phyloP scores from a whole-genome alignment of 1,140 invertebrate genomes.

The Ganaspis sp. region DNA sequence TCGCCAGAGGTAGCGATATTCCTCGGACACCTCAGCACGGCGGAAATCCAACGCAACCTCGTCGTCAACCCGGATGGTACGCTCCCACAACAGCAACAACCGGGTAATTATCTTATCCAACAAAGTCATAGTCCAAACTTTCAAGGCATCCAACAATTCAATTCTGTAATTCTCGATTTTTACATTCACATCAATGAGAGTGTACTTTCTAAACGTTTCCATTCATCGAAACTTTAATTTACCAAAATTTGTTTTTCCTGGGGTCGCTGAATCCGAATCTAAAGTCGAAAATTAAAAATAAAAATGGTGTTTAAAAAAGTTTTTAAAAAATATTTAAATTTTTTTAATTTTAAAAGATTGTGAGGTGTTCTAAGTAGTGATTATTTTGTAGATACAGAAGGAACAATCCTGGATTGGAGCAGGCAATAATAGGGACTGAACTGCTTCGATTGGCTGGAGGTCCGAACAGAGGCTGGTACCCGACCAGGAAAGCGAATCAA shows the following conservation, averaged over 20 bases:
- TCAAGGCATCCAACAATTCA: too few species aligned
- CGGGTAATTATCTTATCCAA: constrained; percentile 66
- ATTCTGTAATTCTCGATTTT: too few species aligned
- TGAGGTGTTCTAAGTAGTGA: background rate
- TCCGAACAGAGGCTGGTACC: constrained; percentile 90
- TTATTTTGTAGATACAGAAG: constrained; percentile 76
- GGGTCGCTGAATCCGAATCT: too few species aligned
- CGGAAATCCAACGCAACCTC: constrained; percentile 68
- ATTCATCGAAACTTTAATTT: too few species aligned
- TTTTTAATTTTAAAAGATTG: background rate
- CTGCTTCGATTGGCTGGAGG: constrained; percentile 85
- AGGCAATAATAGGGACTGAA: constrained; percentile 85
- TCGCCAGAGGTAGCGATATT: constrained; percentile 87
- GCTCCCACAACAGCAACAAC: constrained; percentile 72
- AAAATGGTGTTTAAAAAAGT: too few species aligned
- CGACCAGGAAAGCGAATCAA: constrained; percentile 77
- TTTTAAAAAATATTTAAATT: background rate
- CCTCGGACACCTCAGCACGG: constrained; percentile 83
- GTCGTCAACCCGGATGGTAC: constrained; percentile 73
- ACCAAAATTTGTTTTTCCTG: too few species aligned
- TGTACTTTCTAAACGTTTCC: too few species aligned
- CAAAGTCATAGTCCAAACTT: too few species aligned
- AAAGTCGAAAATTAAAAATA: too few species aligned
- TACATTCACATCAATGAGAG: too few species aligned
- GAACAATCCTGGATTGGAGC: constrained; percentile 80